These are phyloP conservation scores for Zootoca vivipara DNA, from an alignment of 2,113 vertebrate species.

Conservation along the genomic window DNA sequence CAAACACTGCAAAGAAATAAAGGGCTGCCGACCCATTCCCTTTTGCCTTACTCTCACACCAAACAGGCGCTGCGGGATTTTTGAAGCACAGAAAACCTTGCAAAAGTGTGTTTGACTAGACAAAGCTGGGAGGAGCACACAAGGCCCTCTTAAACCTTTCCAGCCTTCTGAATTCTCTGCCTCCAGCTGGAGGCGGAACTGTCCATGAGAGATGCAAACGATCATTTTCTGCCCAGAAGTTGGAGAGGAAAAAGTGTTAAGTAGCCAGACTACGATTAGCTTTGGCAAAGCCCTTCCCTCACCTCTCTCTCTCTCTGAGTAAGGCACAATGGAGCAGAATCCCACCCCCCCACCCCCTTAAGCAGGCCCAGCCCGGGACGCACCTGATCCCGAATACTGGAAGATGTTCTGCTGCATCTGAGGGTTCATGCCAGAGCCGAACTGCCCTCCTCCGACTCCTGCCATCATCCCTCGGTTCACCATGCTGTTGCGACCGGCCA, in stretches of 20 bases:
- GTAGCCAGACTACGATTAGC: neutral
- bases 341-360: accelerated
- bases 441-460: constrained; percentile 84
- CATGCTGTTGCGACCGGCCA: constrained; percentile 78
- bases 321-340: accelerated
- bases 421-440: constrained; percentile 78
- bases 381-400: constrained; percentile 88
- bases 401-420: constrained; percentile 90
- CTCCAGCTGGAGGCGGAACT: neutral
- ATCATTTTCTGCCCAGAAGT: neutral
- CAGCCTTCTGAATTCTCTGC: no score
- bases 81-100: neutral
- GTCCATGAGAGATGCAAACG: neutral
- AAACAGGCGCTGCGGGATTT: neutral
- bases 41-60: neutral
- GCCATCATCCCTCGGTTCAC: constrained; percentile 84
- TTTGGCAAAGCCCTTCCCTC: neutral
- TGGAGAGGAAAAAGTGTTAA: no score
- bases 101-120: neutral
- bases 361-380: constrained; percentile 14
- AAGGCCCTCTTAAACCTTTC: neutral
- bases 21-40: neutral
- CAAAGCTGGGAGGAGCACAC: neutral
- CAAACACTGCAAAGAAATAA: no score
- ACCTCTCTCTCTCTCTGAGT: no score